Evolutionary conservation across 2,888 invertebrate species (phyloP), one percentile per base, ranked within the genome.

Genomic region (Rhyacophila evoluta): DNA sequence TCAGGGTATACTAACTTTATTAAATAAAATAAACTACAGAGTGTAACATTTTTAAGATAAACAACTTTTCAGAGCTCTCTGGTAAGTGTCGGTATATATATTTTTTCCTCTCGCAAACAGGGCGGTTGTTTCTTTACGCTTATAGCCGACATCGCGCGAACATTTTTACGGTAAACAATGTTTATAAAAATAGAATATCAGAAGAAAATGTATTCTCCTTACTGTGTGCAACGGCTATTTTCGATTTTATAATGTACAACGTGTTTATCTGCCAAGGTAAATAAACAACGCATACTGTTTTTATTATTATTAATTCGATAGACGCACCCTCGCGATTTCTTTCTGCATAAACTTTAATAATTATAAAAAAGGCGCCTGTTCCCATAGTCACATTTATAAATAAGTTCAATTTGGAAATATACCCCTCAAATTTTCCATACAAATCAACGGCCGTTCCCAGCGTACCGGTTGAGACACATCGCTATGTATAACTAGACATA

Each of bases 1-100:
- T 55, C 55, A 55, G 55, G 19, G 55, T 19, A 55, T 19, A 55
- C 55, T 55, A 55, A 55, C 55, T 55, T 55, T 55, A 55, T 55
- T 55, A 55, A 55, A 55, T 55, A 55, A 55, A 55, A 55, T 55
- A 55, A 55, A 55, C 55, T 55, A 55, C 55, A 0, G 38, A 15
- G 55, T 55, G 55, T 55, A 55, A 55, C 55, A 55, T 19, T 55
- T 55, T 55, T 25, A 55, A 55, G 25, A 55, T 55, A 55, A 55
- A 55, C 55, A 55, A 55, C 55, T 55, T 55, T 55, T 55, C 25
- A 25, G 55, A 55, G 8, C 55, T 55, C 55, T 19, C 55, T 55
- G 55, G 25, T 19, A 55, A 19, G 55, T 55, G 19, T 55, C 12
- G 15, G 25, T 1, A 8, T 55, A 25, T 10, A 19, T 55, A 55